Conservation (phyloP, 2,113 vertebrate genomes). For the Cervus canadensis region DNA sequence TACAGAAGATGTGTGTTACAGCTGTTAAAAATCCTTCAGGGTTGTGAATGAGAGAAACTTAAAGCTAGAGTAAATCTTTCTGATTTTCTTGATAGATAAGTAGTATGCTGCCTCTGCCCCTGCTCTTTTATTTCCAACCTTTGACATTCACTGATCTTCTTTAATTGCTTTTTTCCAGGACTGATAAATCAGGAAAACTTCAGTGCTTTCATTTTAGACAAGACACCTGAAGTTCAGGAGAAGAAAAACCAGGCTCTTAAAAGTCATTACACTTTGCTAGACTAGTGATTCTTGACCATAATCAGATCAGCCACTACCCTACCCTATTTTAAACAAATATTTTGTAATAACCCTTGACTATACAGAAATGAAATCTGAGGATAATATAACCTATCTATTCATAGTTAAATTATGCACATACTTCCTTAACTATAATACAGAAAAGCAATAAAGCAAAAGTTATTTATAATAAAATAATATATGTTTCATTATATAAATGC, state of each 20-base stretch:
- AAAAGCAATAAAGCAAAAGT: background rate
- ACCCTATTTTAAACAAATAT: background rate
- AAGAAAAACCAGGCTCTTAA: background rate
- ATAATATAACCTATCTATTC: background rate
- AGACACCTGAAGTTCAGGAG: background rate
- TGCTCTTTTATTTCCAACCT: background rate
- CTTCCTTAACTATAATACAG: background rate
- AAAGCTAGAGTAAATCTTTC: background rate
- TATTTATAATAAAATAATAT: background rate
- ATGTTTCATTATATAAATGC: background rate
- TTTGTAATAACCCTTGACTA: background rate
- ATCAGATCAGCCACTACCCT: background rate
- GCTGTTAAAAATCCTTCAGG: constrained; percentile 26
- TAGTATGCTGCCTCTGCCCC: background rate
- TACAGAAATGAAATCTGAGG: background rate
- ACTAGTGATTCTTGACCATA: background rate
- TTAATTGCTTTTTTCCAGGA: background rate
- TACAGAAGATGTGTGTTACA: background rate
- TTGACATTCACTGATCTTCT: background rate
- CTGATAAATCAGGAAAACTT: background rate
- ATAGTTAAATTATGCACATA: background rate
- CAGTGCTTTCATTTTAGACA: background rate
- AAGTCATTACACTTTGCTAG: background rate
- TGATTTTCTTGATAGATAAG: background rate
- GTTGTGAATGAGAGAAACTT: background rate